Percentiles rank a stretch among this genome's conserved stretches.
These are phyloP conservation scores for Oscheius myriophilus DNA, from an alignment of 2,888 invertebrate species.

Conservation along the genomic window DNA sequence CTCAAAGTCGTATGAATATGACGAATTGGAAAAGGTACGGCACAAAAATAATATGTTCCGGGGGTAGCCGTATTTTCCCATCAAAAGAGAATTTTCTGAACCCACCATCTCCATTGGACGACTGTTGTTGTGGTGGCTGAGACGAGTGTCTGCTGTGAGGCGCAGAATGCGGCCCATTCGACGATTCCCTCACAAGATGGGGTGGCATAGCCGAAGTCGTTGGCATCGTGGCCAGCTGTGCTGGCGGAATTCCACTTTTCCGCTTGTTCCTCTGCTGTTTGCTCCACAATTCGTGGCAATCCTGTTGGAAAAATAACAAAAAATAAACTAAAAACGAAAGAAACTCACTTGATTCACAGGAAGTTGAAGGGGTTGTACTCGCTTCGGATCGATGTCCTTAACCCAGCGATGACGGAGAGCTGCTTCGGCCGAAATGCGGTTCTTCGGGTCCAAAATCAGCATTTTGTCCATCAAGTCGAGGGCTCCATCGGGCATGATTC, in stretches of 20 bases:
- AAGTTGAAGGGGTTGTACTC: constrained; percentile 76
- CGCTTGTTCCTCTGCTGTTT: constrained; percentile 76
- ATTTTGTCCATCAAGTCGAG: constrained; percentile 76
- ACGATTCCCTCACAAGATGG: background rate
- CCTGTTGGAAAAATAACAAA: constrained; percentile 77
- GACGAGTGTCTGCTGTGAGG: background rate
- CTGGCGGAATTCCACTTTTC: constrained; percentile 23
- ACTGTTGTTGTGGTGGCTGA: background rate
- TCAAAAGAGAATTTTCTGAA: no score
- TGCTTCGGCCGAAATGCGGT: constrained; percentile 90
- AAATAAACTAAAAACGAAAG: background rate
- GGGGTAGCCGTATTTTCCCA: no score
- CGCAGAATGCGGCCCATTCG: background rate
- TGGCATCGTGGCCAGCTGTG: background rate
- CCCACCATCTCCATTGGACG: background rate
- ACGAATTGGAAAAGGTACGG: no score
- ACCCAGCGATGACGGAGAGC: constrained; percentile 92
- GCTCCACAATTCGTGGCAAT: constrained; percentile 99
- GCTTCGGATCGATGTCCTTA: constrained; percentile 85
- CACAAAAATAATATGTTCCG: no score
- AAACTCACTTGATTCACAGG: constrained; percentile 46
- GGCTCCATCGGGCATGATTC: constrained; percentile 75
- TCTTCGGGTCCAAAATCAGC: constrained; percentile 93
- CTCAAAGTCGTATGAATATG: no score
- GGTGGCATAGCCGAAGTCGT: background rate